Evolutionary conservation across 92 coral and sea anemone species (phyloP).

Genomic region (Phymanthus crucifer): DNA sequence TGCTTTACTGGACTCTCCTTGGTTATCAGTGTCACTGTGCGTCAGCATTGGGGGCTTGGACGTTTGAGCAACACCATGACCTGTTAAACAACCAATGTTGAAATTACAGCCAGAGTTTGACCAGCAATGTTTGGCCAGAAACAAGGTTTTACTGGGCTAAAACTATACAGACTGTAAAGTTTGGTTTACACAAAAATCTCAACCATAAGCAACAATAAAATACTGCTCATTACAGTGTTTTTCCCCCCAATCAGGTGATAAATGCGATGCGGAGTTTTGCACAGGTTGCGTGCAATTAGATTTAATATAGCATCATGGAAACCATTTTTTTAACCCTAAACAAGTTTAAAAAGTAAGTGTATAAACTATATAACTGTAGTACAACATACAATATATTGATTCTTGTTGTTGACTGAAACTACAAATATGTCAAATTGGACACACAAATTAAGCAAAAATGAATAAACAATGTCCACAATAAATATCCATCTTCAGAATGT

Average conservation of each 20-base stretch:
- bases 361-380: background rate
- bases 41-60: slow-evolving; percentile 18
- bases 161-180: too few species aligned
- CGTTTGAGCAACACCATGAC: slow-evolving; percentile 31
- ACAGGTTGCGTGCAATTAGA: too few species aligned
- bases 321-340: too few species aligned
- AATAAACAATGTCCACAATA: background rate
- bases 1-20: slow-evolving; percentile 9
- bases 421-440: background rate
- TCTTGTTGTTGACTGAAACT: background rate
- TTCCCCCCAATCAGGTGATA: too few species aligned
- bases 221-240: too few species aligned
- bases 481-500: background rate
- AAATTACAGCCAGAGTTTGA: too few species aligned
- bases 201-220: too few species aligned
- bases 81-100: slow-evolving; percentile 1
- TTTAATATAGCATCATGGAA: too few species aligned
- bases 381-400: background rate
- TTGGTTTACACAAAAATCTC: too few species aligned
- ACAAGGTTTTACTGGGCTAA: too few species aligned
- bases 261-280: too few species aligned
- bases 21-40: slow-evolving; percentile 1
- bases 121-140: background rate
- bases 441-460: background rate
- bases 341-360: too few species aligned